Conservation (phyloP, 2,888 invertebrate species). For the Ochropacha duplaris region DNA sequence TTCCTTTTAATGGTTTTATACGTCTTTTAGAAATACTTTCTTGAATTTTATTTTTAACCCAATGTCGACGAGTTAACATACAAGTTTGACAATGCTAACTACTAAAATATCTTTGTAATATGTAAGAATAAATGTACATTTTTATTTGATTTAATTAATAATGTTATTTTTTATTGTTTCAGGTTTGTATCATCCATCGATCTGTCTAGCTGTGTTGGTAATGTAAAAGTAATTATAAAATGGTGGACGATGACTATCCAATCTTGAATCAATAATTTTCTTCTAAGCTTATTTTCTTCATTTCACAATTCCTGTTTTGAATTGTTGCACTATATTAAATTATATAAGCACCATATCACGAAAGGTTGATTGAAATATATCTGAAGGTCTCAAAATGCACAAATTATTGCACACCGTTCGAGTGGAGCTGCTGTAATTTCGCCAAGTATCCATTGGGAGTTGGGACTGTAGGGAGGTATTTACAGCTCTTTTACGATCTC, state of each 20-base stretch:
- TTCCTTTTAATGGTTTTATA: not conserved
- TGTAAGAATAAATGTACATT: too few species aligned
- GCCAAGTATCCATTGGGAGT: not conserved
- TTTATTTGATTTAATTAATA: not conserved
- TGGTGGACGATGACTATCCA: too few species aligned
- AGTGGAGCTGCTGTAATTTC: not conserved
- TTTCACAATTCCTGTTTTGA: too few species aligned
- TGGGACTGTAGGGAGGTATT: constrained; percentile 29
- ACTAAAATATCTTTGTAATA: too few species aligned
- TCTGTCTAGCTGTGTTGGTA: not conserved
- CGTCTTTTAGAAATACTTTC: not conserved
- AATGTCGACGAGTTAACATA: too few species aligned
- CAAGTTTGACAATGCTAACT: too few species aligned
- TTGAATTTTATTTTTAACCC: too few species aligned
- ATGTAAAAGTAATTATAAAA: not conserved
- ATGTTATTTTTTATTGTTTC: not conserved
- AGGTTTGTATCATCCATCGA: not conserved
- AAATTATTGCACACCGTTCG: not conserved
- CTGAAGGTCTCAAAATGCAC: not conserved
- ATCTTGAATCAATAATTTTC: too few species aligned
- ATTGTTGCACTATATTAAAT: too few species aligned
- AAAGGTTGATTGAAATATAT: not conserved
- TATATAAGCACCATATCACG: not conserved
- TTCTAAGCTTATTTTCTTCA: too few species aligned
- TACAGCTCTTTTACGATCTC: constrained; percentile 45